Evolutionary conservation across 2,797 vertebrate species (phyloP), one percentile per base, ranked within the genome.

Genomic region (Acridotheres tristis): DNA sequence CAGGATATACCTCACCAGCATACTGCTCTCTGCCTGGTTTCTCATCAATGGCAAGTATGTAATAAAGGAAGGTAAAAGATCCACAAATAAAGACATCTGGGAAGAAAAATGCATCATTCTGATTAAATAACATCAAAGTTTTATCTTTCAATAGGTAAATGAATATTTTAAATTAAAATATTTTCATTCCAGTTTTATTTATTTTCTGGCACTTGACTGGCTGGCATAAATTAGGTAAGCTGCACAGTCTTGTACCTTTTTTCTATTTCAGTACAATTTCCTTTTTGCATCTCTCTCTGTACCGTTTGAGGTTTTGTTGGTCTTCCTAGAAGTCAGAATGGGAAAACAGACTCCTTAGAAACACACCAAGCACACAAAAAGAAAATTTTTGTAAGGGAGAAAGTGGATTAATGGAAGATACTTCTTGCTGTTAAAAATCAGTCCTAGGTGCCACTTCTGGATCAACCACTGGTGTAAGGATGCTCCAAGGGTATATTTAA

Each of bases 281-380:
- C 53, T 80, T 91, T 88, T 62, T 90, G 43, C 16, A 38, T 40
- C 53, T 67, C 45, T 71, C 55, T 90, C 59, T 89, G 45, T 40
- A 65, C 42, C 25, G 3, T 86, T 13, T 88, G 94, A 86, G 79
- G 71, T 92, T 96, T 93, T 93, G 15, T 53, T 88, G 36, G 59
- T 90, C 71, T 93, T 93, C 83, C 85, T 95, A 91, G 89, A 96
- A 97, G 79, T 84, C 73, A 74, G 53, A 85, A 67, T 27, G 40
- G 83, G 54, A 82, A 91, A 93, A 89, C 9, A 92, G 67, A 30
- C 16, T 85, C n/a, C 48, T 85, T 58, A 76, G 67, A 90, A 94
- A 79, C 13, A 65, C 13, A 38, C 11, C 55, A 58, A 80, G 68
- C 21, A 69, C 42, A 42, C 42, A 42, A 42, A 42, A 42, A 13